Evolutionary conservation across 2,113 vertebrate species (phyloP).

Genomic region (Todiramphus saurophagus): DNA sequence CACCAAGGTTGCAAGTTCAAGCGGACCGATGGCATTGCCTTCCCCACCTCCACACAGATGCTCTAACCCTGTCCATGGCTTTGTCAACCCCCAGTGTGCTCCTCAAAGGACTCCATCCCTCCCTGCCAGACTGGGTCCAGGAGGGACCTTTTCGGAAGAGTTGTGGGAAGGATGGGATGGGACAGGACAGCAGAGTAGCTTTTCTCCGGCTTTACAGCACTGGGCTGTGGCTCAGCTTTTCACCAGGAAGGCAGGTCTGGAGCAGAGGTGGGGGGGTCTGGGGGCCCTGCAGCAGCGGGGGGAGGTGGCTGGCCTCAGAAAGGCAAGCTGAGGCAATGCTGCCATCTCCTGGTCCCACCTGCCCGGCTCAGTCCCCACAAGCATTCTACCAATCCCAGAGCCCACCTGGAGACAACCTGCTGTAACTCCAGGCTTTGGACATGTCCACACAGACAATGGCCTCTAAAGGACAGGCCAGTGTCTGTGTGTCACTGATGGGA

Average conservation of each 20-base stretch:
- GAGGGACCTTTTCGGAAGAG: neutral
- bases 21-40: neutral
- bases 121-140: neutral
- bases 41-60: neutral
- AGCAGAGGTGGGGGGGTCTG: neutral
- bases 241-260: neutral
- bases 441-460: neutral
- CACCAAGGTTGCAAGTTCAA: neutral
- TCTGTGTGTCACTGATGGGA: neutral
- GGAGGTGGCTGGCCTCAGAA: neutral
- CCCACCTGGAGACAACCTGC: neutral
- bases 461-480: neutral
- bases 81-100: neutral
- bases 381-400: neutral
- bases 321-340: slow-evolving; percentile 21
- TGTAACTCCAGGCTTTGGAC: neutral
- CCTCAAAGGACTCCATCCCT: neutral
- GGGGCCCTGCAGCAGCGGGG: neutral
- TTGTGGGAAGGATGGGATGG: neutral
- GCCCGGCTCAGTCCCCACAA: neutral
- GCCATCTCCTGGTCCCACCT: slow-evolving; percentile 70
- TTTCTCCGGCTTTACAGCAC: neutral
- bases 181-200: neutral
- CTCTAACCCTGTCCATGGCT: neutral
- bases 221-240: neutral